phyloP scores from a whole-genome alignment of 2,888 invertebrate species.

The Mythimna albipuncta region DNA sequence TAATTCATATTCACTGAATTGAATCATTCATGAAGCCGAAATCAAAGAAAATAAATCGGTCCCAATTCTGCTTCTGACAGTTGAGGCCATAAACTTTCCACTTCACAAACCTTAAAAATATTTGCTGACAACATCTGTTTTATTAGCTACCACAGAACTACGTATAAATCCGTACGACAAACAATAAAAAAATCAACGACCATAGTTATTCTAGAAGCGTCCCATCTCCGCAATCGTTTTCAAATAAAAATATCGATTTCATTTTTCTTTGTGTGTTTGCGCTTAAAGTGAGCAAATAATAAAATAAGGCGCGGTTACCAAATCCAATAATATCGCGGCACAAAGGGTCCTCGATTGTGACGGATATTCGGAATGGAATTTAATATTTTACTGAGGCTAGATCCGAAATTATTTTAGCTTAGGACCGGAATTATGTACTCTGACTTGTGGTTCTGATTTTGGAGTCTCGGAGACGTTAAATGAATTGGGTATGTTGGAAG shows the following conservation, averaged over 20 bases:
- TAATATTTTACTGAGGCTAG: constrained; percentile 74
- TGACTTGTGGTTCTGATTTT: constrained; percentile 17
- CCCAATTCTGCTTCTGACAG: constrained; percentile 4
- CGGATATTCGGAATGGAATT: constrained; percentile 75
- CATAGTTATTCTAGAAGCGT: constrained; percentile 72
- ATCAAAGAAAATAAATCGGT: background rate
- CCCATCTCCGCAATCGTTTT: constrained; percentile 63
- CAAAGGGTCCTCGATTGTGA: constrained; percentile 74
- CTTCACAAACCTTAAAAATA: constrained; percentile 51
- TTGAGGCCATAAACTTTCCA: constrained; percentile 32
- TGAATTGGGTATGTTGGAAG: background rate
- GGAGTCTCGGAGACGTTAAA: background rate
- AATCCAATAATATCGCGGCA: constrained; percentile 77
- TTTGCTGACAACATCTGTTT: constrained; percentile 46
- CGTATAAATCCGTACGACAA: constrained; percentile 29
- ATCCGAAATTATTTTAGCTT: constrained; percentile 52
- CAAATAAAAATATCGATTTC: constrained; percentile 77
- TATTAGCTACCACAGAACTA: constrained; percentile 39
- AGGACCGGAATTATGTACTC: constrained; percentile 11
- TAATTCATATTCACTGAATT: background rate
- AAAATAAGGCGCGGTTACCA: constrained; percentile 73
- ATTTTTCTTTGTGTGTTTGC: constrained; percentile 75
- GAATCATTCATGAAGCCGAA: constrained; percentile 9
- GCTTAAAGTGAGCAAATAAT: constrained; percentile 73
- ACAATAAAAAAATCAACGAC: constrained; percentile 61